Evolutionary conservation across 2,888 invertebrate species (phyloP).

Genomic region (Himalopsyche kuldschensis): DNA sequence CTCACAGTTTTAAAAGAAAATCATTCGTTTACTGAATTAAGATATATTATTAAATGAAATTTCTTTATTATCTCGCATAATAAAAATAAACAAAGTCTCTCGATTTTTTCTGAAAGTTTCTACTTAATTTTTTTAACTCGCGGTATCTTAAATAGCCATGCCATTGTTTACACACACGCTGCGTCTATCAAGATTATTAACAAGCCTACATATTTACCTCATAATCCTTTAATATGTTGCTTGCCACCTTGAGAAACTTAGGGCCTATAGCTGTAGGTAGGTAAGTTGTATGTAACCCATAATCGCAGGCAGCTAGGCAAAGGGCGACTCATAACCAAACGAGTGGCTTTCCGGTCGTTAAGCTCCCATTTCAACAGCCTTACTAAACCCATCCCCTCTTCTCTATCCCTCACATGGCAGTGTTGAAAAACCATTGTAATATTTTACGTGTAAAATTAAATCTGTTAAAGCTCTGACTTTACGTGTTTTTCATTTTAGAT

Average conservation of each 20-base stretch:
- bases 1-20: too few species aligned
- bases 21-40: too few species aligned
- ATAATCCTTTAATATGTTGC: neutral
- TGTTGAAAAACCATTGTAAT: neutral
- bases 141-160: neutral
- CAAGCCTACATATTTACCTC: neutral
- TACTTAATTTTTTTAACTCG: neutral
- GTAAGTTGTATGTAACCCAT: neutral
- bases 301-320: neutral
- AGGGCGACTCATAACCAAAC: neutral
- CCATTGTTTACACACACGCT: neutral
- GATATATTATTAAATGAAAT: neutral
- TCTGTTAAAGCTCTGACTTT: too few species aligned
- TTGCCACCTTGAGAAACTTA: neutral
- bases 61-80: neutral
- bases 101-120: neutral
- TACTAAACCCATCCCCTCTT: neutral
- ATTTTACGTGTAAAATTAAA: neutral
- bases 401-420: neutral
- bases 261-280: neutral
- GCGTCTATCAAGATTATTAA: neutral
- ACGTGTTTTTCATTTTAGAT: too few species aligned
- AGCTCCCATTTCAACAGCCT: neutral
- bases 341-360: neutral
- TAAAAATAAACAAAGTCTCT: neutral